Evolutionary conservation across 2,888 invertebrate genomes (phyloP).

Genomic region (Sussaba pulchella): DNA sequence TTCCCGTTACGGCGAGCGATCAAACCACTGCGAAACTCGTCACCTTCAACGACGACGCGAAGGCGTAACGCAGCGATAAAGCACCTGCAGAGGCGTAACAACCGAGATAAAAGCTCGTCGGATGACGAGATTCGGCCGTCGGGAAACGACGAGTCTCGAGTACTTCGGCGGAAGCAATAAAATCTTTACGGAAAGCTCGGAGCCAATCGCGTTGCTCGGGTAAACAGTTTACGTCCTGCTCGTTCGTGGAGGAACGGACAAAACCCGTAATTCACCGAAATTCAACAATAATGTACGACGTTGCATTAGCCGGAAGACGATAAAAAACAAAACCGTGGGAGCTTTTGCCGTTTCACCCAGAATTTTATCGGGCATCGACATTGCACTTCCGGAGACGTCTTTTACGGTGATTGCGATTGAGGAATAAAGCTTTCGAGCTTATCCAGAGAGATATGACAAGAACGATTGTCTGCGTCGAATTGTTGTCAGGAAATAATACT

Average conservation of each 20-base stretch:
- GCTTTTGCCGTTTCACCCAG: no score
- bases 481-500: no score
- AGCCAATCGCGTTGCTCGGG: not conserved
- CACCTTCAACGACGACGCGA: not conserved
- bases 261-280: slow-evolving; percentile 21
- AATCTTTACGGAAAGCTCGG: slow-evolving; percentile 29
- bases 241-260: not conserved
- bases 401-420: no score
- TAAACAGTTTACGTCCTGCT: slow-evolving; percentile 20
- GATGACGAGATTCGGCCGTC: slow-evolving; percentile 1
- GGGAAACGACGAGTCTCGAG: not conserved
- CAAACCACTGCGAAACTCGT: slow-evolving; percentile 1
- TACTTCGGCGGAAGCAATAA: slow-evolving; percentile 29
- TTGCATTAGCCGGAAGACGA: no score
- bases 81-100: slow-evolving; percentile 17
- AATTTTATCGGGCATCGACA: no score
- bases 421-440: no score
- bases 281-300: not conserved
- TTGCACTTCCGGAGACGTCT: no score
- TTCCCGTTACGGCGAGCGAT: not conserved
- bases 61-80: not conserved
- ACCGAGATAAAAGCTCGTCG: slow-evolving; percentile 8
- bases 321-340: no score
- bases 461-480: no score
- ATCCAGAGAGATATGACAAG: no score